phyloP scores from a whole-genome alignment of 2,797 vertebrate species.

The Varecia variegata region DNA sequence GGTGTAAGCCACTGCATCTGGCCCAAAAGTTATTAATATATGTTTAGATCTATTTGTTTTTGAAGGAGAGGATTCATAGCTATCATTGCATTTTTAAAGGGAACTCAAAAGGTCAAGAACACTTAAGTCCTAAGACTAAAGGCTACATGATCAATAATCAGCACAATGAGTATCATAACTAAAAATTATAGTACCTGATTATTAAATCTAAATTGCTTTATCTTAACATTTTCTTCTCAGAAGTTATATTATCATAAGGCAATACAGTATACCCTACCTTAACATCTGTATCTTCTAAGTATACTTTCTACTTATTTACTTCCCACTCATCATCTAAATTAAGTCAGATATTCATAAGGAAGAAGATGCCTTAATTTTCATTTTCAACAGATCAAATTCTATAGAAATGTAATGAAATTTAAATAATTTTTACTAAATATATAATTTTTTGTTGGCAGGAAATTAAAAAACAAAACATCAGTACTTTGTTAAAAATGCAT shows the following conservation, averaged over 20 bases:
- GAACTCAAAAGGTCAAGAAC: background rate
- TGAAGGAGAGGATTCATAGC: background rate
- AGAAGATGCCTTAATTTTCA: background rate
- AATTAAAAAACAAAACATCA: background rate
- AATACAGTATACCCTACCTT: background rate
- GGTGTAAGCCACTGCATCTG: background rate
- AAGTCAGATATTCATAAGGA: background rate
- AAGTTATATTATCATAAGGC: background rate
- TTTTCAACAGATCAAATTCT: background rate
- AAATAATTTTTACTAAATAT: constrained; percentile 15
- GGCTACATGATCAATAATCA: background rate
- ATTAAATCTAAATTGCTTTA: background rate
- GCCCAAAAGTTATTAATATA: background rate
- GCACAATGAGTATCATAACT: background rate
- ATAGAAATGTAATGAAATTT: background rate
- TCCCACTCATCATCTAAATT: background rate
- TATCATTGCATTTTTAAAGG: constrained; percentile 19
- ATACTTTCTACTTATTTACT: background rate
- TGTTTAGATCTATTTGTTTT: background rate
- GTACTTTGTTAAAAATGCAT: background rate
- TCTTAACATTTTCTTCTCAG: background rate
- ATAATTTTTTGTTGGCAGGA: background rate
- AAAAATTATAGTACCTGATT: background rate
- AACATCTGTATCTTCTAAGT: background rate
- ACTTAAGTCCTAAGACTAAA: background rate